Evolutionary conservation across 2,113 vertebrate genomes (phyloP).

Genomic region (Sinocyclocheilus anophthalmus): DNA sequence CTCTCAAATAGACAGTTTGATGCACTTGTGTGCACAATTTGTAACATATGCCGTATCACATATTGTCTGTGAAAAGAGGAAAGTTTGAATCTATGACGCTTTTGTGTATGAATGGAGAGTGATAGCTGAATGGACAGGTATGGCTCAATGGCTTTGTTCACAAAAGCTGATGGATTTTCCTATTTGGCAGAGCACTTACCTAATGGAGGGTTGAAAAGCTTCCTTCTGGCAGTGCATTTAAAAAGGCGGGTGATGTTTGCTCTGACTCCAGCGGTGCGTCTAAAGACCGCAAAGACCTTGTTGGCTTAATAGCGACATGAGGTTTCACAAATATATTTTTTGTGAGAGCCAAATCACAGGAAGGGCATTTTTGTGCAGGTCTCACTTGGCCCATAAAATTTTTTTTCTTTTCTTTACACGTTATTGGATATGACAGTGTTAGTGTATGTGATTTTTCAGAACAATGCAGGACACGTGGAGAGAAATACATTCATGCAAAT

Average conservation of each 20-base stretch:
- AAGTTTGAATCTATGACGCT: not conserved
- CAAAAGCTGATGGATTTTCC: slow-evolving; percentile 28
- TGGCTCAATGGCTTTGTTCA: slow-evolving; percentile 17
- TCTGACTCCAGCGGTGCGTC: slow-evolving; percentile 28
- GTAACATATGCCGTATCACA: not conserved
- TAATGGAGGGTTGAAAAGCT: slow-evolving; percentile 12
- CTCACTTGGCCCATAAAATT: no score
- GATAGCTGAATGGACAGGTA: not conserved
- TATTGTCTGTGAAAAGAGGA: not conserved
- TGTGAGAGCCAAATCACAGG: not conserved
- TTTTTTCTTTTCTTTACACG: not conserved
- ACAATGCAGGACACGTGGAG: no score
- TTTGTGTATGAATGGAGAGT: not conserved
- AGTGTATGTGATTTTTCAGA: no score
- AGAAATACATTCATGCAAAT: no score
- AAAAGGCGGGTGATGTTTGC: slow-evolving; percentile 1
- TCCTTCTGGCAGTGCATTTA: slow-evolving; percentile 15
- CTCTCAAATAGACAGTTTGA: not conserved
- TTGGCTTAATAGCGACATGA: slow-evolving; percentile 9
- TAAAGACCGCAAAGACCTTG: not conserved
- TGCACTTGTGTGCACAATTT: not conserved
- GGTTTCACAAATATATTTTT: slow-evolving; percentile 28
- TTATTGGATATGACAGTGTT: no score
- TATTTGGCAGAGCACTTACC: not conserved
- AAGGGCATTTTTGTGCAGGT: not conserved